Percentiles rank a stretch among this genome's conserved stretches.
Conservation (phyloP, 2,888 invertebrate species). For the Zootermopsis nevadensis region DNA sequence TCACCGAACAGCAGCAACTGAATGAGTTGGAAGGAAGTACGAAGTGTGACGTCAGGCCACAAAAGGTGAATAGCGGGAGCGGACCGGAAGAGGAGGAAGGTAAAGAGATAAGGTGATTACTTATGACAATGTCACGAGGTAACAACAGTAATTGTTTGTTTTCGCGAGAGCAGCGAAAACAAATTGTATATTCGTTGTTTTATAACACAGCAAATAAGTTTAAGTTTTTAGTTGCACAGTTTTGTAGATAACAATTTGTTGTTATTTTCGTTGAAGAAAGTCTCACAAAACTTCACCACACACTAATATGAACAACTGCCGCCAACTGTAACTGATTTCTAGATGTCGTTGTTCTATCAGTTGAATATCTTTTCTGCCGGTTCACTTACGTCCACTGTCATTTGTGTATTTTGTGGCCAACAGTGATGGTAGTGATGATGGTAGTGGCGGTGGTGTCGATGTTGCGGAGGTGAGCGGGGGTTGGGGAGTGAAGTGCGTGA, state of each 20-base stretch:
- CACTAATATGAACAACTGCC: not conserved
- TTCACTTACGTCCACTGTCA: not conserved
- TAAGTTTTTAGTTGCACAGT: not conserved
- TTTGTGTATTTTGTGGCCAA: not conserved
- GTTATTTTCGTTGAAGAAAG: not conserved
- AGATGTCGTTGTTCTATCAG: not conserved
- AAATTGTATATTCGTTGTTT: slow-evolving; percentile 7
- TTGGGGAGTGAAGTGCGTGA: slow-evolving; percentile 30
- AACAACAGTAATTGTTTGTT: too few relatives aligned
- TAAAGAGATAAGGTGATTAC: not conserved
- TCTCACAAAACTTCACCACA: not conserved
- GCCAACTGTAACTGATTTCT: too few relatives aligned
- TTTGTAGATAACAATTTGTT: too few relatives aligned
- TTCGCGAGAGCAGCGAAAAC: too few relatives aligned
- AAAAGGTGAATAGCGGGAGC: slow-evolving; percentile 25
- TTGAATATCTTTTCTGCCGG: not conserved
- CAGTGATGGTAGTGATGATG: not conserved
- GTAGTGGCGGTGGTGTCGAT: slow-evolving; percentile 3
- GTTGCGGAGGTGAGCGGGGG: not conserved
- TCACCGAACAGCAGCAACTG: slow-evolving; percentile 5
- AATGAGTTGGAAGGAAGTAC: slow-evolving; percentile 43
- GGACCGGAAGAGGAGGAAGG: slow-evolving; percentile 34
- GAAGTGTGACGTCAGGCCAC: slow-evolving; percentile 11
- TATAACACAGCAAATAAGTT: slow-evolving; percentile 6
- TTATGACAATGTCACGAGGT: too few relatives aligned